Evolutionary conservation across 1,140 invertebrate species (phyloP).

Genomic region (Rhynchophorus ferrugineus): DNA sequence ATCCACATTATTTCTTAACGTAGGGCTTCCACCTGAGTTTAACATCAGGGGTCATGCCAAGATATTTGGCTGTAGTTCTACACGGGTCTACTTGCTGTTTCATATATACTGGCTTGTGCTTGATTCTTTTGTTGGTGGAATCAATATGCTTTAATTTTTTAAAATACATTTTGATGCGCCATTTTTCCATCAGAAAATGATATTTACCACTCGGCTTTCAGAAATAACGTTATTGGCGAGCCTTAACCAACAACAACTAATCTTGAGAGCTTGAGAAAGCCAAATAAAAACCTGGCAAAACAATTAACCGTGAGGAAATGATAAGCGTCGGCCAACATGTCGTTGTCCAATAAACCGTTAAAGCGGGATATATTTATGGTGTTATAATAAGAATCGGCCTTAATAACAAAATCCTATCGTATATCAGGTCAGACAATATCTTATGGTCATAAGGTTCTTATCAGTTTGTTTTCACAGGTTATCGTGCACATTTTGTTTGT

Average conservation of each 20-base stretch:
- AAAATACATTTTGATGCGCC: not conserved
- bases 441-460: slow-evolving; percentile 24
- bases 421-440: slow-evolving; percentile 27
- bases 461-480: slow-evolving; percentile 25
- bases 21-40: too few species aligned
- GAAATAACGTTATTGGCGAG: too few species aligned
- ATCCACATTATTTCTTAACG: too few species aligned
- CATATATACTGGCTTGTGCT: too few species aligned
- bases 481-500: slow-evolving; percentile 25
- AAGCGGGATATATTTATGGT: slow-evolving; percentile 23
- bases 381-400: slow-evolving; percentile 13
- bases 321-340: slow-evolving; percentile 13
- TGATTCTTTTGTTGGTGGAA: too few species aligned
- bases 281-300: not conserved
- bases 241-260: too few species aligned
- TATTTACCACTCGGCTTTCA: not conserved
- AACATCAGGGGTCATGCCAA: too few species aligned
- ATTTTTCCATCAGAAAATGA: not conserved
- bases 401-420: slow-evolving; percentile 23
- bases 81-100: too few species aligned
- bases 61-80: too few species aligned
- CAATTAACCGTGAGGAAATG: slow-evolving; percentile 5
- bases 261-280: too few species aligned
- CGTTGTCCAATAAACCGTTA: slow-evolving; percentile 16
- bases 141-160: too few species aligned